These are phyloP conservation scores for Maccullochella peelii DNA, from an alignment of 2,113 vertebrate genomes.

Conservation along the genomic window DNA sequence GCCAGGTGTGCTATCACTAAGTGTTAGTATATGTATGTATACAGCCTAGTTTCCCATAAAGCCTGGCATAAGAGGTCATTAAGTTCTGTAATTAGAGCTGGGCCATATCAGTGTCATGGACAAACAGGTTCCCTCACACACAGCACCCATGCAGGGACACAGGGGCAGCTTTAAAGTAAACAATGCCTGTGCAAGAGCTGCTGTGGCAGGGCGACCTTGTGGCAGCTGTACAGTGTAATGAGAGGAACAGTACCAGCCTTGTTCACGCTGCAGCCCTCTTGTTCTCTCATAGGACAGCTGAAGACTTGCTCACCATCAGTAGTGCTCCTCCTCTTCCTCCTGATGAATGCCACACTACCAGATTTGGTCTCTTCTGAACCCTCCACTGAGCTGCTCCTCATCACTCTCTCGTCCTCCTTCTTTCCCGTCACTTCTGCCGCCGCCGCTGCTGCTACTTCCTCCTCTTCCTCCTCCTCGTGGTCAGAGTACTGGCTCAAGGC, in stretches of 20 bases:
- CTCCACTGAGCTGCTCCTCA: conserved; percentile 75
- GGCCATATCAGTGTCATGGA: conserved; percentile 63
- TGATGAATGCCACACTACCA: conserved; percentile 55
- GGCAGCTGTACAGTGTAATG: conserved; percentile 42
- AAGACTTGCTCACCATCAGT: conserved; percentile 77
- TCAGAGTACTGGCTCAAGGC: conserved; percentile 94
- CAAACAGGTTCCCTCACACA: conserved; percentile 66
- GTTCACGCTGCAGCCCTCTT: conserved; percentile 28
- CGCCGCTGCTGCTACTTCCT: conserved; percentile 82
- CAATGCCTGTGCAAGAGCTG: conserved; percentile 52
- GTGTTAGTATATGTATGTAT: not conserved
- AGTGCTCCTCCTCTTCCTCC: conserved; percentile 79
- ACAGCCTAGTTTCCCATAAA: conserved; percentile 41
- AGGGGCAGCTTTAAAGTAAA: conserved; percentile 62
- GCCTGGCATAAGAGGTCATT: conserved; percentile 30
- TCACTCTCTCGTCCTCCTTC: conserved; percentile 84
- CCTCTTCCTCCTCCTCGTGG: conserved; percentile 93
- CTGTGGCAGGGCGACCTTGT: conserved; percentile 56
- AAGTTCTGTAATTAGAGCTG: conserved; percentile 61
- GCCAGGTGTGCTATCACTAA: conserved; percentile 24
- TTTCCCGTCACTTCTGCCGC: conserved; percentile 83
- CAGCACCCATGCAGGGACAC: conserved; percentile 23
- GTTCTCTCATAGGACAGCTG: conserved; percentile 15
- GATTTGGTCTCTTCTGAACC: conserved; percentile 72
- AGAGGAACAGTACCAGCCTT: conserved; percentile 58